Base-by-base conservation (phyloP, 2,888 invertebrate species). In the Lapara coniferarum region DNA sequence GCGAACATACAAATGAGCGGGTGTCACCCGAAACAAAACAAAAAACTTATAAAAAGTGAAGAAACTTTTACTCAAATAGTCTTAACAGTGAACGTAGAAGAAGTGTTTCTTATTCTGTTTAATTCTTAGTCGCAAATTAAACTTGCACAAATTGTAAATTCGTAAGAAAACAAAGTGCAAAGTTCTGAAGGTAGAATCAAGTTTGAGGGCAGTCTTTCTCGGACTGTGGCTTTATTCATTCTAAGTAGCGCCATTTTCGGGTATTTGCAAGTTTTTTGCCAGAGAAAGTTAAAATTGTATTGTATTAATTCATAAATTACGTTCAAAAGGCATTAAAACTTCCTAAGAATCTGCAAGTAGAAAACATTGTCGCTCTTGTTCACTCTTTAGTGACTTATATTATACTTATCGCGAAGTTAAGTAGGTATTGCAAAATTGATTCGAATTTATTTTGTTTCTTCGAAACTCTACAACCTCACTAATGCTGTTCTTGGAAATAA, bases 141-240 rank as follows among this genome's bases (percentile, higher is more conserved):
- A 55, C 66, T 66, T 51, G 63, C 66, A 69, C 59, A 67, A 67
- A 69, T 70, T 70, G 70, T 66, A 72, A 74, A 72, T 70, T 69
- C 68, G 66, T 69, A 69, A 66, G 79, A 78, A 81, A 80, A 78
- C 79, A 80, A 79, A 79, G 77, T 73, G 71, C 67, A 37, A 77
- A 78, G 74, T 78, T 78, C 71, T 56, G 68, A 72, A 69, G 59
- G 19, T 63, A 51, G 49, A 25, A 67, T 49, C 30, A 12, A 68
- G 56, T 69, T 70, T 69, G 63, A 66, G 66, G 69, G 52, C 70
- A 70, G 71, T 67, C 66, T 70, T 70, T 71, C 70, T 58, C 57
- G 68, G 69, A 58, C 66, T 66, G 58, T 69, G 66, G 68, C 71
- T 69, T 71, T 72, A 66, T 72, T 73, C 63, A 56, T 70, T 71